These are phyloP conservation scores for Rhincodon typus DNA, from an alignment of 2,797 vertebrate species.

Conservation along the genomic window DNA sequence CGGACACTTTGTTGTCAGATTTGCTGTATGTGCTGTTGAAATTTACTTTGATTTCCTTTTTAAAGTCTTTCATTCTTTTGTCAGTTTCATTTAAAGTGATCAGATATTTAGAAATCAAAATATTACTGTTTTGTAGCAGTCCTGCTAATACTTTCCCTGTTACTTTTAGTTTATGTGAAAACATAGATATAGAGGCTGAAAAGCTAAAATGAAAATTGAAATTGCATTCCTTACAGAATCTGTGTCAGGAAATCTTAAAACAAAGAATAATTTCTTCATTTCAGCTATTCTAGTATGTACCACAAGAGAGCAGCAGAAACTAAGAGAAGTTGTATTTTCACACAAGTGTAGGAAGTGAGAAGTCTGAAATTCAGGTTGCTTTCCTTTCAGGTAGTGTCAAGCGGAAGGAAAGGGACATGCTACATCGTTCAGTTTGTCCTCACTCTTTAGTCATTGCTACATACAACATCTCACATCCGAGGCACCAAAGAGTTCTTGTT, in stretches of 20 bases:
- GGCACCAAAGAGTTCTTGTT: neutral
- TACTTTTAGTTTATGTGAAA: neutral
- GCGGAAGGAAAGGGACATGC: neutral
- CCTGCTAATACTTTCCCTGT: neutral
- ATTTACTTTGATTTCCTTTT: neutral
- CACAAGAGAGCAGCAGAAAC: constrained; percentile 26
- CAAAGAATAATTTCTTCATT: neutral
- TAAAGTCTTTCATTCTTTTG: neutral
- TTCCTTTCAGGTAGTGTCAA: neutral
- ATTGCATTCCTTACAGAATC: neutral
- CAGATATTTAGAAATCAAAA: neutral
- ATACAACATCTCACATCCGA: neutral
- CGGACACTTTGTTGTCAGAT: neutral
- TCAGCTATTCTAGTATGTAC: neutral
- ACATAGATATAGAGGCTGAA: neutral
- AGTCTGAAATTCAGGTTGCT: neutral
- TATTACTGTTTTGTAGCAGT: neutral
- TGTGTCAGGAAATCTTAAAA: neutral
- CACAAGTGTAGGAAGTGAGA: neutral
- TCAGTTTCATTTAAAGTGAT: neutral
- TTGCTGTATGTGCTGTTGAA: neutral
- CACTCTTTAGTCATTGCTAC: neutral
- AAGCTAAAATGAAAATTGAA: neutral
- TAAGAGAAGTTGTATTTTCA: neutral
- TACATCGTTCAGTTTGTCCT: neutral